Base-by-base conservation (phyloP, 1,140 invertebrate genomes). In the Listronotus oregonensis region DNA sequence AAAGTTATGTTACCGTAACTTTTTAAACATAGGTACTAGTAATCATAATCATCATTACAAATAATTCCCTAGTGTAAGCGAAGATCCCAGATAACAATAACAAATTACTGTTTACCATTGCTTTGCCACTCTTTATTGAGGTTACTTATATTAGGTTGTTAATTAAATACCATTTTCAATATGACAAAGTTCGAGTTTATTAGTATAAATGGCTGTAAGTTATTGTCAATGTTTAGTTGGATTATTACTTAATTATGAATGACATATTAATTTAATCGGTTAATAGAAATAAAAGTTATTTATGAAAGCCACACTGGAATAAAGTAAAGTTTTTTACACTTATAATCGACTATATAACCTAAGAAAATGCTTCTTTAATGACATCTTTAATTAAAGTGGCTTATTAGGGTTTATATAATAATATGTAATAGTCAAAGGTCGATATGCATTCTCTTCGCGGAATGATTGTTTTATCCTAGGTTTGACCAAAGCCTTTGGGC, bases 291-390 rank as follows among this genome's bases (percentile, higher is more conserved):
- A 46, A 7, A 46, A 17, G 7, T 51, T 11, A 51, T 27, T 32
- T 27, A n/a, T 15, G 49, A 51, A 2, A 51, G 49, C 49, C 31
- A 51, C 31, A 27, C 49, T 46, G n/a, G 43, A 6, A n/a, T 46
- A 46, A n/a, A 46, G 4, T 15, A 15, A 27, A 27, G 43, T 46
- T 46, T 12, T n/a, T 46, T 17, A 9, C 43, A 17, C 14, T 46
- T 46, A 7, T 46, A 7, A 46, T 46, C 14, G 14, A 15, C 8
- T 9, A 46, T 3, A n/a, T 39, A 12, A 37, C 14, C 12, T 17
- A 32, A 39, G 32, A 55, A 55, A 55, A 39, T 6, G 40, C 52
- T 39, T 55, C 32, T 40, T 55, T 55, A 55, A 55, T 55, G 52
- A 18, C 34, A 55, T 39, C 52, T 55, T 39, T 55, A 55, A 55